phyloP scores from a whole-genome alignment of 2,113 vertebrate species.

The Onychostruthus taczanowskii region DNA sequence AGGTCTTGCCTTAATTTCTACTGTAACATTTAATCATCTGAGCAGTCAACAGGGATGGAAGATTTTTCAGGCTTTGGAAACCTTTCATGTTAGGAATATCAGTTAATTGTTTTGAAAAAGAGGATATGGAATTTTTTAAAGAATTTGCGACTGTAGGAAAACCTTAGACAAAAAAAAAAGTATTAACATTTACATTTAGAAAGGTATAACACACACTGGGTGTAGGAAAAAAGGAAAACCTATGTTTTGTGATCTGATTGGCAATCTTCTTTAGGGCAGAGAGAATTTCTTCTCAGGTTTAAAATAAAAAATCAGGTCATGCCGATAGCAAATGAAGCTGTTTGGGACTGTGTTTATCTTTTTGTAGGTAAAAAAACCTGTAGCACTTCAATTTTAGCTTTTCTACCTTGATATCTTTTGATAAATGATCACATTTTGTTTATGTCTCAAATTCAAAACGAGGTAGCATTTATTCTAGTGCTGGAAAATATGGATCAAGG shows the following conservation, averaged over 20 bases:
- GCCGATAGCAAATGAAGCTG: neutral
- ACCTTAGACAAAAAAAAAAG: neutral
- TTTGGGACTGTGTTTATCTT: neutral
- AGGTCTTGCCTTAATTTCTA: neutral
- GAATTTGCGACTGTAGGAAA: neutral
- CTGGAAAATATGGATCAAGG: neutral
- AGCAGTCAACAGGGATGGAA: neutral
- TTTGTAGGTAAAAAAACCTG: neutral
- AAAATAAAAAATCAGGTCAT: neutral
- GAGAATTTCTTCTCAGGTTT: neutral
- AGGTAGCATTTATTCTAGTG: neutral
- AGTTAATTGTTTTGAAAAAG: neutral
- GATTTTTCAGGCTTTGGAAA: neutral
- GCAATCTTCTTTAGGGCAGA: neutral
- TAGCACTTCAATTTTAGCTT: neutral
- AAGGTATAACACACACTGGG: neutral
- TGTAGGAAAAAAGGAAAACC: neutral
- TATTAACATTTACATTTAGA: neutral
- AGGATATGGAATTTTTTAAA: neutral
- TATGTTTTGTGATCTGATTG: neutral
- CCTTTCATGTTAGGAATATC: neutral
- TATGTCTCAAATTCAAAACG: neutral
- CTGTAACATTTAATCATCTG: neutral
- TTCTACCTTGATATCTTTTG: rapidly evolving
- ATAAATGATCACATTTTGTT: neutral